Base-by-base conservation (phyloP, 2,113 vertebrate species). In the Junco hyemalis region DNA sequence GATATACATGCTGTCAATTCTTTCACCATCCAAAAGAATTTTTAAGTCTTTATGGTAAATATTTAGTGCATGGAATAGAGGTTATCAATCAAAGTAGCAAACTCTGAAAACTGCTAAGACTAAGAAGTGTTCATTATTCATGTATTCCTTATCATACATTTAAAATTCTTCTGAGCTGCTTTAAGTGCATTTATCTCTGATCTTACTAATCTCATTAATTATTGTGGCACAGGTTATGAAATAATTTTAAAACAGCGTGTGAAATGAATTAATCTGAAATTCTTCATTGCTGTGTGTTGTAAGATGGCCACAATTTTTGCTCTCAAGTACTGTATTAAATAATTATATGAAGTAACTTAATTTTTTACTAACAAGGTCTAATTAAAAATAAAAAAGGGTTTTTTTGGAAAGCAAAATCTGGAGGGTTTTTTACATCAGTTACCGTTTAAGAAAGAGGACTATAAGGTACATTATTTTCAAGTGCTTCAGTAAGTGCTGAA, bases 161-260 rank as follows among this genome's bases (percentile, higher is more conserved):
- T 85, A 38, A 95, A 97, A 87, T 92, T 94, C 48, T 54, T 90
- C 80, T 81, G 44, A 93, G 64, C 60, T 74, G 25, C 65, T 81
- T 72, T 88, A 80, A 90, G 50, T 61, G 40, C 40, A 38, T 82
- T 94, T 82, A 82, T 90, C 70, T 82, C 78, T 90, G 45, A 82
- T 96, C 9, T 94, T 73, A 70, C 36, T 92, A 82, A 94, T 90
- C 70, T 88, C 74, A 79, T 95, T 88, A 88, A 83, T 93, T 93
- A 90, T 73, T 82, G 51, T 88, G 79, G 42, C 54, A 86, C 21
- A 92, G 63, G 53, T 83, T 95, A 83, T 78, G 56, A 82, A 91
- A 93, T 83, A 54, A 72, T 94, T 88, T 89, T 44, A 80, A 89
- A 92, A 63, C 50, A 35, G 35, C 0, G 0, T 64, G 20, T 65